phyloP scores from a whole-genome alignment of 2,888 invertebrate genomes.

The Argyra leucocephala region DNA sequence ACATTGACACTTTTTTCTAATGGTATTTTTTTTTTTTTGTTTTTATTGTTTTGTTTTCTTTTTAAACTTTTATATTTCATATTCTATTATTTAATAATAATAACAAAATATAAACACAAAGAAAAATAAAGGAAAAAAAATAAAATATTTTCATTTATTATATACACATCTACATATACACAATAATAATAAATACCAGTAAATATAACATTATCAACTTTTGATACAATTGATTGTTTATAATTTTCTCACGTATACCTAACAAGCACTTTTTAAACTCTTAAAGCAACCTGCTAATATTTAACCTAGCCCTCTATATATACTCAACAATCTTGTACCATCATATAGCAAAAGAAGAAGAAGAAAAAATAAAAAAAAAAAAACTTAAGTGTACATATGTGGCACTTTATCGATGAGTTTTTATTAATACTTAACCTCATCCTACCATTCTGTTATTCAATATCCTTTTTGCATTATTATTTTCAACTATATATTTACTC shows the following conservation, averaged over 20 bases:
- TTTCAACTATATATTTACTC: not conserved
- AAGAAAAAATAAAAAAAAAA: not conserved
- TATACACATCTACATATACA: too few relatives aligned
- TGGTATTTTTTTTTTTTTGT: too few relatives aligned
- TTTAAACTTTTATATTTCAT: too few relatives aligned
- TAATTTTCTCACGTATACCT: not conserved
- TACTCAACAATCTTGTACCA: not conserved
- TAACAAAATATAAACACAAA: too few relatives aligned
- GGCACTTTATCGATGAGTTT: not conserved
- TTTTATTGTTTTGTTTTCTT: too few relatives aligned
- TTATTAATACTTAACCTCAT: not conserved
- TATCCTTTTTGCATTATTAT: not conserved
- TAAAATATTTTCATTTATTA: too few relatives aligned
- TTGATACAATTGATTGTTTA: not conserved
- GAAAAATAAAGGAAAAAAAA: too few relatives aligned
- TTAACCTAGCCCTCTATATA: not conserved
- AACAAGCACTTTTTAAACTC: too few relatives aligned
- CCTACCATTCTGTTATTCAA: not conserved
- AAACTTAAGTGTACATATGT: not conserved
- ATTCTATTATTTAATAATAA: too few relatives aligned
- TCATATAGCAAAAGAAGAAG: not conserved
- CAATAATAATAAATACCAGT: too few relatives aligned
- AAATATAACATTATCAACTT: constrained; percentile 5
- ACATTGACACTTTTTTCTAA: too few relatives aligned
- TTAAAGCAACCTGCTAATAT: not conserved